Conservation (phyloP, 2,113 vertebrate genomes). For the Antidorcas marsupialis region DNA sequence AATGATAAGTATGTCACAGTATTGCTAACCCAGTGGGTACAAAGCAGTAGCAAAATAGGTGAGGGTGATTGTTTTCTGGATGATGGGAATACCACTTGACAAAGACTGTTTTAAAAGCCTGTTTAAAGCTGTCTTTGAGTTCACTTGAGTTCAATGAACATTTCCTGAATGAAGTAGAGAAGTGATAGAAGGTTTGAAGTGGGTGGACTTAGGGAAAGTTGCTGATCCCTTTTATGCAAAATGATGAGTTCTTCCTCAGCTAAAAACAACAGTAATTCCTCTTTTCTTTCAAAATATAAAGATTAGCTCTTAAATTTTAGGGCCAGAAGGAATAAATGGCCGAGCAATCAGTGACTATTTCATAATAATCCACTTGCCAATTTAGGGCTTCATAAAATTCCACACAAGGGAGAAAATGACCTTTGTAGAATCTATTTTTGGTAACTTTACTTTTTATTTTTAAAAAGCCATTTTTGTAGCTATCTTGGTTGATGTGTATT, state of each 20-base stretch:
- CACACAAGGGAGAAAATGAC: not conserved
- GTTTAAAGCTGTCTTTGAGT: not conserved
- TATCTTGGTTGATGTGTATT: slow-evolving; percentile 12
- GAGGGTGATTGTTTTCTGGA: not conserved
- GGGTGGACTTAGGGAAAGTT: not conserved
- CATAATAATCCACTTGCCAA: not conserved
- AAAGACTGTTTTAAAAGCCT: not conserved
- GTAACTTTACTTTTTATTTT: slow-evolving; percentile 33
- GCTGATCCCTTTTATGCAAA: not conserved
- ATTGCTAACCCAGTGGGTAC: not conserved
- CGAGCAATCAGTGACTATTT: not conserved
- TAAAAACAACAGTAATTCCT: not conserved
- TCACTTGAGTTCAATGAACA: not conserved
- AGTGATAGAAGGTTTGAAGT: not conserved
- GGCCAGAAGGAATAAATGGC: slow-evolving; percentile 6
- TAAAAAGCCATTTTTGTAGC: slow-evolving; percentile 28
- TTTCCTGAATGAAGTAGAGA: not conserved
- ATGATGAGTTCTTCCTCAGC: not conserved
- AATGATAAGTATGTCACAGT: not conserved
- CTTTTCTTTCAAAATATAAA: not conserved
- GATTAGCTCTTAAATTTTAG: slow-evolving; percentile 15
- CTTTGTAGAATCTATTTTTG: not conserved
- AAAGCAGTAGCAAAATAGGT: not conserved
- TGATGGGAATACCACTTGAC: not conserved
- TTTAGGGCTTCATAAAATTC: not conserved